Evolutionary conservation across 2,113 vertebrate species (phyloP).

Genomic region (Psammodynastes pulverulentus): DNA sequence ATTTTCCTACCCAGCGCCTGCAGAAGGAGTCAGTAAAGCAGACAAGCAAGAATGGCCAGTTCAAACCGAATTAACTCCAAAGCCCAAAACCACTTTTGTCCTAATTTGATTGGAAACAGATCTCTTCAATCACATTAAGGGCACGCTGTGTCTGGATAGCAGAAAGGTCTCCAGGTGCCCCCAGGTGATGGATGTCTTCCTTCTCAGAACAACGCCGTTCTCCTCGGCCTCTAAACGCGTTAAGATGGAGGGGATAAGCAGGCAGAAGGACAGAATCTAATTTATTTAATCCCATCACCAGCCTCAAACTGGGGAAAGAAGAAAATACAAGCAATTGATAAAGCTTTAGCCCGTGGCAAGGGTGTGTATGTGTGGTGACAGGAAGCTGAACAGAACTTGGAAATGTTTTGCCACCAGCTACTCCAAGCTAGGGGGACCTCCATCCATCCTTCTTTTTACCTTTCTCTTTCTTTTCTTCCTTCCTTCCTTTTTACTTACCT

Average conservation of each 20-base stretch:
- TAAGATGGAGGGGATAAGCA: conserved; percentile 30
- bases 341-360: neutral
- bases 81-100: conserved; percentile 38
- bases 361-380: accelerated
- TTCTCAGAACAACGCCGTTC: conserved; percentile 20
- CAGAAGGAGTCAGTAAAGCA: no score
- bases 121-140: conserved; percentile 50
- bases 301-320: accelerated
- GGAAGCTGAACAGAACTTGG: neutral
- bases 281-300: conserved; percentile 50
- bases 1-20: neutral
- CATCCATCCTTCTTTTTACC: neutral
- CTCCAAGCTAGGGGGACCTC: neutral
- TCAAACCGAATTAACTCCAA: conserved; percentile 32
- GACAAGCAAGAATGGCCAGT: no score
- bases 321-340: neutral
- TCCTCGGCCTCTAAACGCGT: conserved; percentile 39
- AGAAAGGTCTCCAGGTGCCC: conserved; percentile 63
- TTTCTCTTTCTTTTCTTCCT: no score
- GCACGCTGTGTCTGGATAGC: neutral
- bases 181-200: conserved; percentile 35
- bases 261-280: conserved; percentile 35
- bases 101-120: conserved; percentile 54
- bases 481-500: no score
- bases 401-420: neutral